Base-by-base conservation (phyloP, 2,797 vertebrate species). In the Dendrocincla tyrannina region DNA sequence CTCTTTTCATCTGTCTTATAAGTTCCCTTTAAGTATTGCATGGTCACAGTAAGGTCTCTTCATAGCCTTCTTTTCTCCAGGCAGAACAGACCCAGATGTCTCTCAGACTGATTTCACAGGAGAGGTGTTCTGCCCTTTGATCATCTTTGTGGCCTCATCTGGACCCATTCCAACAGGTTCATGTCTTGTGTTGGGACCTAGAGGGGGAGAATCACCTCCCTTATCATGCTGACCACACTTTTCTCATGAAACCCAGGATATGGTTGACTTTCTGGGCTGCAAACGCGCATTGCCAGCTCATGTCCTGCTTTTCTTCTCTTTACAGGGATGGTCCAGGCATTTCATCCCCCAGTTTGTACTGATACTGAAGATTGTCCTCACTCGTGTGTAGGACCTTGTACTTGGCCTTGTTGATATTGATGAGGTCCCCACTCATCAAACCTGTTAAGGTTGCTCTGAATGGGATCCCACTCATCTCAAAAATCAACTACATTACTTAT, bases 151-250 rank as follows among this genome's bases (percentile, higher is more conserved):
- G 32, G 7, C 5, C 7, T 47, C 16, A 22, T 58, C 32, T 62
- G 9, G 17, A 17, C 10, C 8, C 1, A 2, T 7, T 33, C 18
- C 10, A 41, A 10, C 1, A 49, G 6, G 14, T 46, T 17, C 32
- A 23, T 6, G 0, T 32, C 25, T 27, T 81, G 8, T n/a, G 15
- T 17, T 47, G 25, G 9, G 74, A 53, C 22, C 7, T 10, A 64
- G 24, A 33, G 4, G 32, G 18, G 5, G 11, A 52, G 16, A 16
- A 42, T 66, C 10, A 53, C 4, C 1, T 47, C 8, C 5, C 13
- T 75, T 18, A 13, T 46, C 8, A 17, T 39, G 25, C n/a, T 81
- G 15, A 27, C 6, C 20, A 69, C 16, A 20, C 12, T 62, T 74
- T 9, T 50, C 16, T 81, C 11, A 28, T 9, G 17, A 4, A 58